Base-by-base conservation (phyloP, 1,140 invertebrate genomes). In the Ceratitis capitata region DNA sequence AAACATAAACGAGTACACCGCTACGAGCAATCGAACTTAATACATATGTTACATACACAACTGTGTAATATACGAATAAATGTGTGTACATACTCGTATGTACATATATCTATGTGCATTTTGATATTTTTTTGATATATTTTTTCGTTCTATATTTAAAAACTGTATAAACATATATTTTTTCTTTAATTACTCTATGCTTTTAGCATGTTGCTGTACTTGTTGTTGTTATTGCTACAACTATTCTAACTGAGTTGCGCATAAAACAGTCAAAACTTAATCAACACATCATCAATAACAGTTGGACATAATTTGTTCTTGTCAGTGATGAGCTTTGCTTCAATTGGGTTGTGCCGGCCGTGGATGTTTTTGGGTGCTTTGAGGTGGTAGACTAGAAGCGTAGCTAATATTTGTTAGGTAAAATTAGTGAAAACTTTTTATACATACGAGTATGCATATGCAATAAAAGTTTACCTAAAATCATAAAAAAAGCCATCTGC, bases 201-300 rank as follows among this genome's bases (percentile, higher is more conserved):
- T 78, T 78, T 23, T n/a, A n/a, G 29, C 10, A 7, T 16, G 16
- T 64, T 14, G 51, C 4, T 56, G 3, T 56, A 16, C 1, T 64
- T 64, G 39, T 78, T 26, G 29, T 42, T 78, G 14, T 69, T 42
- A 14, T 39, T n/a, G n/a, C n/a, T n/a, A n/a, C n/a, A n/a, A n/a
- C n/a, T 14, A 12, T 39, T 9, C 10, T 78, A 23, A 7, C 26
- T 16, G 45, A 45, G 39, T 78, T 78, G 42, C n/a, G n/a, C 0
- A 47, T 78, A 9, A 23, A 45, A 26, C 69, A 45, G 69, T 88
- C 89, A 90, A 89, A 90, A 90, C 89, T 88, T 90, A 90, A 90
- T 90, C 89, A 90, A 90, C 89, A 90, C 89, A 90, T 90, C 89
- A 90, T 90, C 89, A 90, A 90, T 90, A 90, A 90, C 89, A 90